phyloP scores from a whole-genome alignment of 2,888 invertebrate genomes.

The Andrena marginata region DNA sequence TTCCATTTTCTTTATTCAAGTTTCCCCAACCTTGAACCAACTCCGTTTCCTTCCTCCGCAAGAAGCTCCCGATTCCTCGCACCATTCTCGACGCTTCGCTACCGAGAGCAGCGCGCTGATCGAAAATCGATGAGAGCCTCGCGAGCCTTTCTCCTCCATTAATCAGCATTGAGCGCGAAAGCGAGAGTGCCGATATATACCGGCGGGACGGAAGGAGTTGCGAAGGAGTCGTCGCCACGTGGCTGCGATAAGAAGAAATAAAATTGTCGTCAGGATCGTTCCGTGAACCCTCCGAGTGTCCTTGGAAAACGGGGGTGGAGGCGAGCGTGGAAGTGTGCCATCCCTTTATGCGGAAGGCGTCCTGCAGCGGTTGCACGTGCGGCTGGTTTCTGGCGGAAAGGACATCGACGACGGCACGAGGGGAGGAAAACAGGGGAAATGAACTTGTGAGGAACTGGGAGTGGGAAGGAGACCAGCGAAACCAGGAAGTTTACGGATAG shows the following conservation, averaged over 20 bases:
- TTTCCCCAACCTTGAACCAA: too few relatives aligned
- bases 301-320: conserved; percentile 41
- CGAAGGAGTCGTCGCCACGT: conserved; percentile 65
- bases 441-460: not conserved
- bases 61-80: not conserved
- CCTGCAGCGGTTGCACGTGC: conserved; percentile 65
- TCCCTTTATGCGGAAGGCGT: conserved; percentile 63
- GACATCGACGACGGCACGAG: conserved; percentile 2
- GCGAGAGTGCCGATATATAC: conserved; percentile 50
- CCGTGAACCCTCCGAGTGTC: conserved; percentile 22
- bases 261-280: conserved; percentile 73
- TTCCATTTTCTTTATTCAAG: too few relatives aligned
- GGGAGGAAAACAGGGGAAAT: not conserved
- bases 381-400: conserved; percentile 35
- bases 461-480: not conserved
- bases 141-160: conserved; percentile 27
- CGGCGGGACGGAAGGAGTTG: conserved; percentile 16
- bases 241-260: conserved; percentile 69
- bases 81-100: not conserved
- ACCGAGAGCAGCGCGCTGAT: conserved; percentile 6
- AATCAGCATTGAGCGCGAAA: conserved; percentile 39
- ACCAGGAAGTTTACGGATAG: not conserved
- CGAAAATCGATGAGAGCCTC: conserved; percentile 49
- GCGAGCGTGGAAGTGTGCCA: conserved; percentile 67
- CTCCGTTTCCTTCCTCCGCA: not conserved